These are phyloP conservation scores for Stichopus horrens DNA, from an alignment of 53 echinoderm and acorn worm genomes.

Conservation along the genomic window DNA sequence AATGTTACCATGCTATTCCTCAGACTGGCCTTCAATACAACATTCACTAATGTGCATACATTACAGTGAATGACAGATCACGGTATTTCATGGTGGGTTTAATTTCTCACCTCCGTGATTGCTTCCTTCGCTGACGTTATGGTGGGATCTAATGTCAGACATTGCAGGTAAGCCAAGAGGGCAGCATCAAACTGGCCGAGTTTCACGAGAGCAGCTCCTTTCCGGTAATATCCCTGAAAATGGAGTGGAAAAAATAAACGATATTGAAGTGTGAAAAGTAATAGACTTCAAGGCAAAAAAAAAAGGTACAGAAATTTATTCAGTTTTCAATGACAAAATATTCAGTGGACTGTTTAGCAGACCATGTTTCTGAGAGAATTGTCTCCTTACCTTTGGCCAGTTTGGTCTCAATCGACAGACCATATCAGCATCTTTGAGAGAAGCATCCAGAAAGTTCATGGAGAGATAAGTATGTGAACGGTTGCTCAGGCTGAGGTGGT, in stretches of 20 bases:
- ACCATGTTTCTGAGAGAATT: not conserved
- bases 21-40: not conserved
- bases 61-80: not conserved
- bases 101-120: slow-evolving; percentile 73
- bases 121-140: slow-evolving; percentile 66
- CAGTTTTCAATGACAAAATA: not conserved
- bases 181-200: slow-evolving; percentile 71
- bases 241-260: not conserved
- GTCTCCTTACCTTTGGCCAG: slow-evolving; percentile 80
- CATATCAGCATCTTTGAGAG: slow-evolving; percentile 63
- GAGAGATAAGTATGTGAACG: slow-evolving; percentile 60
- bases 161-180: slow-evolving; percentile 72
- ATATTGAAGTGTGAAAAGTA: not conserved
- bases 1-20: not conserved
- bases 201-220: slow-evolving; percentile 69
- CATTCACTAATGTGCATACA: not conserved
- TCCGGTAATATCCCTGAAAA: slow-evolving; percentile 81
- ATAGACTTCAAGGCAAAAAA: not conserved
- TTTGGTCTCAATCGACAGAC: slow-evolving; percentile 79
- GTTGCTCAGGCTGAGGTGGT: slow-evolving; percentile 80
- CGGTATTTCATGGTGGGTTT: not conserved
- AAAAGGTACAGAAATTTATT: no score
- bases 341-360: not conserved
- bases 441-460: slow-evolving; percentile 52
- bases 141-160: slow-evolving; percentile 76